Base-by-base conservation (phyloP, 2,113 vertebrate genomes). In the Rhineura floridana region DNA sequence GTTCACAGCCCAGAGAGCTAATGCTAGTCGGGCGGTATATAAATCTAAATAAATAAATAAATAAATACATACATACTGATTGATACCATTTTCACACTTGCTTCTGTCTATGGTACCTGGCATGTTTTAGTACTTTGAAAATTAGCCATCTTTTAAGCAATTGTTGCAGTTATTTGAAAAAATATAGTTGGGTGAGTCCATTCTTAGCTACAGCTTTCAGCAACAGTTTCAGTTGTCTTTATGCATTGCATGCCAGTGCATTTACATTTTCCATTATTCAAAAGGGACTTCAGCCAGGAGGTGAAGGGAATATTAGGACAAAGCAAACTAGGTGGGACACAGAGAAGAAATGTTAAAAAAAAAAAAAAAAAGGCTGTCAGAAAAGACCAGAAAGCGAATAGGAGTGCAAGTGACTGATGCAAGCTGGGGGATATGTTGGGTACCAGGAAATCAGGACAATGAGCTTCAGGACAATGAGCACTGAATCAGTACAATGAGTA, bases 321-420 rank as follows among this genome's bases (percentile, higher is more conserved):
- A 67, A 48, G 44, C 39, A 67, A 83, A 69, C 48, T 23, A 83
- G 42, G 21, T 83, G 30, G 81, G 81, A n/a, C 69, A 11, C 30
- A 83, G 44, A 83, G 81, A 81, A 81, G 11, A 28, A 83, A 83
- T n/a, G n/a, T n/a, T n/a, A 83, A 23, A 83, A 67, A 67, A 83
- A 59, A 83, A 83, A 83, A 23, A 83, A 67, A 67, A 83, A 59
- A 59, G 17, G 13, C 15, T 83, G 39, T 65, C 55, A 83, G 62
- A 65, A 83, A 65, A 44, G 12, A 33, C 39, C 13, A 67, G 28
- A 82, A 69, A 69, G 81, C 63, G 48, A n/a, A 69, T 4, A 83
- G 81, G 30, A 67, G 9, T 50, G 63, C 44, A 83, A 30, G 7
- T 83, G 81, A 30, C 63, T 70, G 19, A 50, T n/a, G 30, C 30